Evolutionary conservation across 2,797 vertebrate species (phyloP).

Genomic region (Synanceia verrucosa): DNA sequence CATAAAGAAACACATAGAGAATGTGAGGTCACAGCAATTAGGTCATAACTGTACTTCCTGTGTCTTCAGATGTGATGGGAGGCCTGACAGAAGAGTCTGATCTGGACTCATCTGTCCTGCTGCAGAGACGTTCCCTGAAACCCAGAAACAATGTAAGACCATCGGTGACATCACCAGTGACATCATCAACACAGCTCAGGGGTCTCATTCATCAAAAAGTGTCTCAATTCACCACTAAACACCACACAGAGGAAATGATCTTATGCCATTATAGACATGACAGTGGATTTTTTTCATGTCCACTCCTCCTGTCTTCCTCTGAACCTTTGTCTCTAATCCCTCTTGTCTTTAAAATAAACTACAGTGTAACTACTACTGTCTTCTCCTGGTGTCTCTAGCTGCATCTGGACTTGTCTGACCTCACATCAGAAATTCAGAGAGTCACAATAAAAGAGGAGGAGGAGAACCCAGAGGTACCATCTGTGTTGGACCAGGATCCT

Average conservation of each 20-base stretch:
- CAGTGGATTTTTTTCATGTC: no score
- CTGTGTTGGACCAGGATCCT: background rate
- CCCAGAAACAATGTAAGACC: conserved; percentile 86
- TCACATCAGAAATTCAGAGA: conserved; percentile 65
- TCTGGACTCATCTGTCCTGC: conserved; percentile 86
- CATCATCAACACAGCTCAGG: background rate
- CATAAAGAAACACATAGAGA: background rate
- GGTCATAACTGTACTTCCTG: conserved; percentile 15
- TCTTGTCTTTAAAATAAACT: no score
- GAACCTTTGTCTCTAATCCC: no score
- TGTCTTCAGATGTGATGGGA: conserved; percentile 57
- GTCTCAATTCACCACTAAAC: no score
- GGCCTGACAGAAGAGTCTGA: conserved; percentile 88
- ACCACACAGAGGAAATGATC: no score
- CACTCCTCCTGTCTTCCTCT: no score
- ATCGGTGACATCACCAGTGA: background rate
- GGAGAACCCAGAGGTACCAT: conserved; percentile 47
- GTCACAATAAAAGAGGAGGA: conserved; percentile 59
- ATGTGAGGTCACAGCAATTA: conserved; percentile 7
- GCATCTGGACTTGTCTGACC: conserved; percentile 65
- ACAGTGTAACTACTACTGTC: no score
- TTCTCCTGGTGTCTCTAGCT: conserved; percentile 57
- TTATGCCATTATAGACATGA: no score
- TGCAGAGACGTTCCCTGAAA: conserved; percentile 88
- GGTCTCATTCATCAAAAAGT: no score